A percentile compares a stretch with the other conserved stretches of the same genome.
Conservation (phyloP, 1,140 invertebrate species). For the Archegozetes longisetosus region DNA sequence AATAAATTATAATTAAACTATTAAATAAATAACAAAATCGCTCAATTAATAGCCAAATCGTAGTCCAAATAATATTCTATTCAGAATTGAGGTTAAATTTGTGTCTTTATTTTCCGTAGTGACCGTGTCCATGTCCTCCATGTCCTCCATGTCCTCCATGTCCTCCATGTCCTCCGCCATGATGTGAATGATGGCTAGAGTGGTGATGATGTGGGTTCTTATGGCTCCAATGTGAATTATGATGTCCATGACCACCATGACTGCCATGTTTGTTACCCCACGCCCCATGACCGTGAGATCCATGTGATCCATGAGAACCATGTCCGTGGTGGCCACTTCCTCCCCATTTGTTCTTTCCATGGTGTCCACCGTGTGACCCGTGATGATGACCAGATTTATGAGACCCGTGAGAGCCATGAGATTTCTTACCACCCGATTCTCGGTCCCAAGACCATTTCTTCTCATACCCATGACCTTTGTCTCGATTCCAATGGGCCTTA, state of each 20-base stretch:
- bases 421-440: neutral
- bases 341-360: neutral
- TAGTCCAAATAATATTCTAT: too few relatives aligned
- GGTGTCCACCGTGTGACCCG: neutral
- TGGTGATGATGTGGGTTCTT: neutral
- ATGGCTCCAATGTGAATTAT: neutral
- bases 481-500: neutral
- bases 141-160: neutral
- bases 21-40: too few relatives aligned
- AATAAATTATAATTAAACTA: too few relatives aligned
- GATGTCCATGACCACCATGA: neutral
- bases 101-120: neutral
- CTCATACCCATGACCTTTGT: neutral
- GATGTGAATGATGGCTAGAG: neutral
- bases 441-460: neutral
- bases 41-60: too few relatives aligned
- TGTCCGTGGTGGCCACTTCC: neutral
- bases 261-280: neutral
- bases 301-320: neutral
- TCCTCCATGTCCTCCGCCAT: neutral
- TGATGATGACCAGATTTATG: neutral
- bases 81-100: too few relatives aligned
- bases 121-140: neutral
- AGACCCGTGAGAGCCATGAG: neutral
- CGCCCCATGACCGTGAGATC: neutral